Evolutionary conservation across 2,113 vertebrate genomes (phyloP).

Genomic region (Porphyrio hochstetteri): DNA sequence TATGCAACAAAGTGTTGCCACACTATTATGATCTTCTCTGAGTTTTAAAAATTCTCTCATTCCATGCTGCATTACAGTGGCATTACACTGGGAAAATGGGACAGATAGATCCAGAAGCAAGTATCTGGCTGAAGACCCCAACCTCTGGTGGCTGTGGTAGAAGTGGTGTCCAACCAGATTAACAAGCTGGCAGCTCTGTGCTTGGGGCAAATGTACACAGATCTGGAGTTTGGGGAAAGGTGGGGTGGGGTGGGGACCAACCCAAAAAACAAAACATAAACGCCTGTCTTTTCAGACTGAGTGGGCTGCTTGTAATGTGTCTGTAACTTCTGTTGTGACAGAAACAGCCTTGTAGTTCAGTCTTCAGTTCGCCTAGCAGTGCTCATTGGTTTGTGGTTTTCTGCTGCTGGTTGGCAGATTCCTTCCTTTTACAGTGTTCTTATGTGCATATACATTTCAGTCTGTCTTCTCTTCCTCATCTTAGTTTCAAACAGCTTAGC

Average conservation of each 20-base stretch:
- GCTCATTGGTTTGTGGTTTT: not conserved
- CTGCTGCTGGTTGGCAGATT: not conserved
- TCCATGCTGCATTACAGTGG: not conserved
- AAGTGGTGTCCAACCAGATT: not conserved
- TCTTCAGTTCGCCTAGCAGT: not conserved
- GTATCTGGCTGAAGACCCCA: not conserved
- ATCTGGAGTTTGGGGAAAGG: not conserved
- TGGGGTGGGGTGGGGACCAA: too few relatives aligned
- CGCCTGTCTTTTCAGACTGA: not conserved
- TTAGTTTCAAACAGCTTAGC: not conserved
- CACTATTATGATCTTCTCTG: not conserved
- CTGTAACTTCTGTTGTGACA: not conserved
- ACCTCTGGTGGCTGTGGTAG: not conserved
- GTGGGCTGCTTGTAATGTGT: not conserved
- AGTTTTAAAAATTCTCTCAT: not conserved
- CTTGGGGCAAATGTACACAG: not conserved
- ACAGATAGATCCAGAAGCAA: not conserved
- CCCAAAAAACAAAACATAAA: not conserved
- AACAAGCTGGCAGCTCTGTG: not conserved
- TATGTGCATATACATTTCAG: not conserved
- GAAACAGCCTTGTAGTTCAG: not conserved
- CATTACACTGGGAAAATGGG: not conserved
- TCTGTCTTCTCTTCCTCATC: not conserved
- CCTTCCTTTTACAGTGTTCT: not conserved
- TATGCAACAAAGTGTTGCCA: not conserved